These are phyloP conservation scores for Echeneis naucrates DNA, from an alignment of 2,797 vertebrate species.

Conservation along the genomic window DNA sequence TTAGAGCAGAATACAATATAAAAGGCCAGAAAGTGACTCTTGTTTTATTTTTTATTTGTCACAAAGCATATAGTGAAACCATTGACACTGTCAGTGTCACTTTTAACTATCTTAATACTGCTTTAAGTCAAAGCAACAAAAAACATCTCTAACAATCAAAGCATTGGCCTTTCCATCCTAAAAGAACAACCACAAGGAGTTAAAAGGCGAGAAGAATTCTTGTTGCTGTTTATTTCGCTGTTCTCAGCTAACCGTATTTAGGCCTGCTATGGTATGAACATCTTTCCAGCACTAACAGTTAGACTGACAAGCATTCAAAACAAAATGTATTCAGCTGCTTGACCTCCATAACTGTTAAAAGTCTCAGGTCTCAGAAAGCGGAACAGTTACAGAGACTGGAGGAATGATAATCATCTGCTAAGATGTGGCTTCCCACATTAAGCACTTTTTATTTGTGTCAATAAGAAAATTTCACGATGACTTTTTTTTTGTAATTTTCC, in stretches of 20 bases:
- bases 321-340: not conserved
- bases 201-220: not conserved
- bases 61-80: not conserved
- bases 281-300: not conserved
- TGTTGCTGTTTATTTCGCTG: not conserved
- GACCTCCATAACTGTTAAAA: not conserved
- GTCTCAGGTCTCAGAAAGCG: not conserved
- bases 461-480: constrained; percentile 10
- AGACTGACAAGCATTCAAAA: not conserved
- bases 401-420: not conserved
- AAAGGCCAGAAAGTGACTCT: not conserved
- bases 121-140: constrained; percentile 2
- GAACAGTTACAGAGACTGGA: not conserved
- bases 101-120: not conserved
- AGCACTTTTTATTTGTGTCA: not conserved
- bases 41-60: no score
- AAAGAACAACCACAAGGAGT: not conserved
- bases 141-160: constrained; percentile 1
- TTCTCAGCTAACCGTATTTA: not conserved
- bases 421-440: not conserved
- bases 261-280: not conserved
- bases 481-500: no score
- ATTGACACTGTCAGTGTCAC: not conserved
- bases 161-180: not conserved
- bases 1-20: constrained; percentile 17